Evolutionary conservation across 2,797 vertebrate species (phyloP), one percentile per base, ranked within the genome.

Genomic region (Nannoperca australis): DNA sequence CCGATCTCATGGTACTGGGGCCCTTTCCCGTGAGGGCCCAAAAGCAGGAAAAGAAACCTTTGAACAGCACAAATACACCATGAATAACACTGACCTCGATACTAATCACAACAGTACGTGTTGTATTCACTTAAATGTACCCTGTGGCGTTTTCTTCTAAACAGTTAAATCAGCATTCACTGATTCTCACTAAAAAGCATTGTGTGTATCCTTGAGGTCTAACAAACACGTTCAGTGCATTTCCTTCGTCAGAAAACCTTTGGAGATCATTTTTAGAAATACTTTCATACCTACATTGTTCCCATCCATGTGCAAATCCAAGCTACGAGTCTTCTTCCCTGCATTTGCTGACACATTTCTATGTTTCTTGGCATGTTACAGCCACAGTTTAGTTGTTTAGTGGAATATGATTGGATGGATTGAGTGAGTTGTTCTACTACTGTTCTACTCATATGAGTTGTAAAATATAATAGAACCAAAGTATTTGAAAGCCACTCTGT

Each of bases 1-100:
- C 98, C 98, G 87, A 99, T 99, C 94, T 99, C 98, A 88, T 99
- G 98, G 87, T 99, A 99, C 73, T 98, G 97, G 1, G 96, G 95
- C 24, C 96, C 97, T 93, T 99, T 99, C 69, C 98, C 98, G 56
- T 93, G 94, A 69, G 97, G 98, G 85, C 98, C 98, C 95, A 99
- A 63, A 79, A 99, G 95, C 76, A 99, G 85, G 94, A 99, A 99
- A 79, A 99, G 95, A 94, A 99, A 99, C 91, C 98, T 99, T 82
- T 60, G 53, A 72, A 86, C 4, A 40, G 70, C 44, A 85, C 18
- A 86, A 55, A 54, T 32, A n/a, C 1, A 30, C 36, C 15, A 45
- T 6, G 12, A 71, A 56, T 5, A 49, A 54, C 54, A 40, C 30
- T 12, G 15, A 63, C 44, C 9, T 40, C 5, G 73, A 20, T 22